phyloP scores from a whole-genome alignment of 2,113 vertebrate species.

The Semicossyphus pulcher region DNA sequence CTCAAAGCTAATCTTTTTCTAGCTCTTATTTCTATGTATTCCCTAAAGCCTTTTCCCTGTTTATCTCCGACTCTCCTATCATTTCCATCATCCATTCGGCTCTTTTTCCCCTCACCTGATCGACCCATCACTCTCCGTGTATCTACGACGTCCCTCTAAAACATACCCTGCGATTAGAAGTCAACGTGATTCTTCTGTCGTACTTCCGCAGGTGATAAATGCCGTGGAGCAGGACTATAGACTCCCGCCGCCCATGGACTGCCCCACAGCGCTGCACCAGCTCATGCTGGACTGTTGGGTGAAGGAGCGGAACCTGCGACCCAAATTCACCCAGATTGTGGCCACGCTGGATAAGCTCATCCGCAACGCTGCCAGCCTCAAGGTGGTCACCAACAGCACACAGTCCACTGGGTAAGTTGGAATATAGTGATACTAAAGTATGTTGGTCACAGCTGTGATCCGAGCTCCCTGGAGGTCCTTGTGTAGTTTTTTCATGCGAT shows the following conservation, averaged over 20 bases:
- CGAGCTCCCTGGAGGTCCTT: background rate
- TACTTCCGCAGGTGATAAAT: slow-evolving; percentile 91
- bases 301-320: slow-evolving; percentile 95
- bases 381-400: slow-evolving; percentile 93
- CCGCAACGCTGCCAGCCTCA: slow-evolving; percentile 97
- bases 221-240: slow-evolving; percentile 98
- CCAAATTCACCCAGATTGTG: slow-evolving; percentile 98
- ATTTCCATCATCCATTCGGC: slow-evolving; percentile 18
- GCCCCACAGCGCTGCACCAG: slow-evolving; percentile 96
- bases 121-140: slow-evolving; percentile 7
- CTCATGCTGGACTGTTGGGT: slow-evolving; percentile 99
- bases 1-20: background rate
- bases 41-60: slow-evolving; percentile 4
- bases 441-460: background rate
- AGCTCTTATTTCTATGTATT: slow-evolving; percentile 11
- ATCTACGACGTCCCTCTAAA: background rate
- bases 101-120: slow-evolving; percentile 23
- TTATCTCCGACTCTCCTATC: slow-evolving; percentile 15
- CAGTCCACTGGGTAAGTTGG: slow-evolving; percentile 93
- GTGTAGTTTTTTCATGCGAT: slow-evolving; percentile 16
- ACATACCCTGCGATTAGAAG: background rate
- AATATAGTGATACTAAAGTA: background rate
- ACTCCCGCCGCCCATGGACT: slow-evolving; percentile 98
- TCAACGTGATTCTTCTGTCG: slow-evolving; percentile 41
- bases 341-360: slow-evolving; percentile 98